A percentile compares a stretch with the other conserved stretches of the same genome.
These are phyloP conservation scores for Craniophora ligustri DNA, from an alignment of 2,888 invertebrate genomes.

Conservation along the genomic window DNA sequence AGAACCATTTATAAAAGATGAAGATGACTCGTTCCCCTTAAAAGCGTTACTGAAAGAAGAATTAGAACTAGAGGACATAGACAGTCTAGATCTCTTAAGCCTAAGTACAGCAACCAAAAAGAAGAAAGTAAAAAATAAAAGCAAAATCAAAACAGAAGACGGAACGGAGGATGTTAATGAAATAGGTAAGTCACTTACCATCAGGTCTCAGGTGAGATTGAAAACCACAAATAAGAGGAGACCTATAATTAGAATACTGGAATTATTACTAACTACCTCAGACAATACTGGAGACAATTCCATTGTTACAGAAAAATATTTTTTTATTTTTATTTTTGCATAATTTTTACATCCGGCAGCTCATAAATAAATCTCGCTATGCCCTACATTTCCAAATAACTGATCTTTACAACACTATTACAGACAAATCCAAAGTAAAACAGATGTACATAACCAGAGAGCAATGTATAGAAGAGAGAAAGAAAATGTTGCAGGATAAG, in stretches of 20 bases:
- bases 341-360: no score
- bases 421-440: conserved; percentile 53
- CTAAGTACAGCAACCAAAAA: conserved; percentile 34
- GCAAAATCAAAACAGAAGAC: conserved; percentile 45
- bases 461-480: conserved; percentile 69
- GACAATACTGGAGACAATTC: no score
- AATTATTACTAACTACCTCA: no score
- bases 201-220: no score
- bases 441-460: conserved; percentile 64
- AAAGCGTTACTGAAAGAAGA: conserved; percentile 66
- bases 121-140: conserved; percentile 43
- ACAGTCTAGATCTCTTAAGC: conserved; percentile 50
- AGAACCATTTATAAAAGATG: conserved; percentile 66
- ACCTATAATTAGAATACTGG: no score
- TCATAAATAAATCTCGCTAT: no score
- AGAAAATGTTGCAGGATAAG: conserved; percentile 52
- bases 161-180: no score
- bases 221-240: no score
- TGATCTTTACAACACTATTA: conserved; percentile 1
- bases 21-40: conserved; percentile 58
- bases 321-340: no score
- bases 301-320: no score
- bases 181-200: no score
- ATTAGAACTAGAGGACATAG: conserved; percentile 52
- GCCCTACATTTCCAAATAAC: no score